These are phyloP conservation scores for Melipona quadrifasciata DNA, from an alignment of 1,140 invertebrate species.

Conservation along the genomic window DNA sequence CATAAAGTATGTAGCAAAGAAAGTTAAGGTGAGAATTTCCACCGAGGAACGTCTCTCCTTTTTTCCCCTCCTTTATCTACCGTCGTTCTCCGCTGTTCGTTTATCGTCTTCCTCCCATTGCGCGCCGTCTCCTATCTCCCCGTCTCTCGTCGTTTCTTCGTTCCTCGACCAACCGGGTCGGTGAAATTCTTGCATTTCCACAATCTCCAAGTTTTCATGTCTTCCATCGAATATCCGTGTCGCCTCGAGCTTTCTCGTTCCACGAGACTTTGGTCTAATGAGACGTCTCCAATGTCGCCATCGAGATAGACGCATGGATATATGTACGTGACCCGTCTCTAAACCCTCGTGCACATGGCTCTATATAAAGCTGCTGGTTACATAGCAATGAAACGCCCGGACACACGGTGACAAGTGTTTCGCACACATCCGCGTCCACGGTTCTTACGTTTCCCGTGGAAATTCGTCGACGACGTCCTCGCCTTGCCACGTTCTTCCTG, in stretches of 20 bases:
- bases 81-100: neutral
- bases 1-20: conserved; percentile 26
- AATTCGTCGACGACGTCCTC: conserved; percentile 49
- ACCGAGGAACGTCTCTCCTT: neutral
- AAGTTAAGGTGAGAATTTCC: conserved; percentile 40
- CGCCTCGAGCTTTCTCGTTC: conserved; percentile 64
- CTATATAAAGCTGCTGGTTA: neutral
- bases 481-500: conserved; percentile 5
- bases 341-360: conserved; percentile 45
- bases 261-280: conserved; percentile 73
- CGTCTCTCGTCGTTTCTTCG: neutral
- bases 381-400: neutral
- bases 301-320: conserved; percentile 66
- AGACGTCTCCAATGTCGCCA: conserved; percentile 70
- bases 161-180: conserved; percentile 8
- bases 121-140: neutral
- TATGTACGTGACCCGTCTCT: conserved; percentile 37
- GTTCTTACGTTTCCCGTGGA: conserved; percentile 34
- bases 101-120: neutral
- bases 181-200: conserved; percentile 76
- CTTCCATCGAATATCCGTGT: conserved; percentile 71
- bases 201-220: conserved; percentile 81
- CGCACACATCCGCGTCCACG: conserved; percentile 31
- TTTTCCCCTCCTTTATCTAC: conserved; percentile 20
- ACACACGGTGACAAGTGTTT: conserved; percentile 1